Conservation (phyloP, 2,888 invertebrate species). For the Drosophila cracens region DNA sequence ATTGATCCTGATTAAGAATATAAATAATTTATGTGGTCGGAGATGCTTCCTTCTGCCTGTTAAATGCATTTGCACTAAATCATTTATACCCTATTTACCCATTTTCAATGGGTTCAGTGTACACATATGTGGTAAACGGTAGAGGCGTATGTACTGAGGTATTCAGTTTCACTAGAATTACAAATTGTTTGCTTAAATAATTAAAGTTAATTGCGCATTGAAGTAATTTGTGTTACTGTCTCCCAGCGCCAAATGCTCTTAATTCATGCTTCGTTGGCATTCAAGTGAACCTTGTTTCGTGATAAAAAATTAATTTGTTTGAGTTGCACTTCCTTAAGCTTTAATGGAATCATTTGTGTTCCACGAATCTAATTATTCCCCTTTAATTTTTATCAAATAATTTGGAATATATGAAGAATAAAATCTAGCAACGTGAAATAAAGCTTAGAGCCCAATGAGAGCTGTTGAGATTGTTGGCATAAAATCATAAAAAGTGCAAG, state of each 20-base stretch:
- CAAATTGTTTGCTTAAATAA: constrained; percentile 4
- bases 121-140: not conserved
- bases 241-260: not conserved
- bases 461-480: not conserved
- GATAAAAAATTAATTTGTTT: not conserved
- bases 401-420: not conserved
- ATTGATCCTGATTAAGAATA: not conserved
- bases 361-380: not conserved
- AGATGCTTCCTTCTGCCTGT: not conserved
- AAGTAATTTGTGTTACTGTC: not conserved
- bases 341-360: not conserved
- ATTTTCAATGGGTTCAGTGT: not conserved
- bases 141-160: not conserved
- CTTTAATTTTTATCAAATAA: not conserved
- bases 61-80: not conserved
- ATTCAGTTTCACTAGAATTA: not conserved
- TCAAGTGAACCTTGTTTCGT: not conserved
- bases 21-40: not conserved
- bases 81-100: not conserved
- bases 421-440: not conserved
- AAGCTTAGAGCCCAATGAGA: not conserved
- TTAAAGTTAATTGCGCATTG: not conserved
- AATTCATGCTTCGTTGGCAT: not conserved
- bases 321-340: not conserved
- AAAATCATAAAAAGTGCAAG: not conserved